Conservation (phyloP, 2,797 vertebrate species). For the Sus cebifrons region DNA sequence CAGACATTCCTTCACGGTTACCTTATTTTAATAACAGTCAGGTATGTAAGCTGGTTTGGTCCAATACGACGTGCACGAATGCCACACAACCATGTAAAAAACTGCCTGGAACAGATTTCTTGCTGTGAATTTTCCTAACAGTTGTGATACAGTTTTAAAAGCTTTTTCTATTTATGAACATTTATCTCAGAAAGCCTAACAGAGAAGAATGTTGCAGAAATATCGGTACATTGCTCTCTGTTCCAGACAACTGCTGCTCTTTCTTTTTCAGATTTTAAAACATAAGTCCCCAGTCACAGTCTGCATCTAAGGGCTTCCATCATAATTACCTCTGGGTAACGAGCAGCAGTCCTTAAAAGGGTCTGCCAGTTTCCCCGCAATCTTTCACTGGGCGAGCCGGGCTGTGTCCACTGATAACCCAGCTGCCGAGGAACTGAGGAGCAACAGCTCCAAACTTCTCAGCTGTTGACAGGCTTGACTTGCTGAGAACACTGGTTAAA, state of each 20-base stretch:
- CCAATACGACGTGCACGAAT: not conserved
- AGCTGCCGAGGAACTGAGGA: constrained; percentile 95
- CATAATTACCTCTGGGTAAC: constrained; percentile 87
- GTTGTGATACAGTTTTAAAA: constrained; percentile 83
- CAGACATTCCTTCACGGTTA: constrained; percentile 26
- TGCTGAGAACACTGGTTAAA: constrained; percentile 96
- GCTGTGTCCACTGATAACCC: constrained; percentile 92
- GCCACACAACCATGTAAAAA: not conserved
- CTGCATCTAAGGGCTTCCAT: constrained; percentile 85
- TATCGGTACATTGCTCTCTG: constrained; percentile 85
- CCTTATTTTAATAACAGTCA: constrained; percentile 37
- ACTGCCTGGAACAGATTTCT: constrained; percentile 75
- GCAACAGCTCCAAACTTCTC: constrained; percentile 93
- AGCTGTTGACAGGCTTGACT: constrained; percentile 96
- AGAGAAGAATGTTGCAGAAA: constrained; percentile 85
- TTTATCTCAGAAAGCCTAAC: constrained; percentile 82
- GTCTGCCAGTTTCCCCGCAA: constrained; percentile 85
- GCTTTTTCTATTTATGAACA: constrained; percentile 82
- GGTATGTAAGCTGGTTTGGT: not conserved
- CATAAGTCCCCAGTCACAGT: constrained; percentile 80
- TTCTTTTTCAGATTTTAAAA: constrained; percentile 83
- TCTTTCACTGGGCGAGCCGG: constrained; percentile 85
- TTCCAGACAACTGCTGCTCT: constrained; percentile 80
- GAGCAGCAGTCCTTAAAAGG: constrained; percentile 89
- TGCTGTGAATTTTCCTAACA: constrained; percentile 80